Evolutionary conservation across 2,797 vertebrate genomes (phyloP).

Genomic region (Labeo calbasu): DNA sequence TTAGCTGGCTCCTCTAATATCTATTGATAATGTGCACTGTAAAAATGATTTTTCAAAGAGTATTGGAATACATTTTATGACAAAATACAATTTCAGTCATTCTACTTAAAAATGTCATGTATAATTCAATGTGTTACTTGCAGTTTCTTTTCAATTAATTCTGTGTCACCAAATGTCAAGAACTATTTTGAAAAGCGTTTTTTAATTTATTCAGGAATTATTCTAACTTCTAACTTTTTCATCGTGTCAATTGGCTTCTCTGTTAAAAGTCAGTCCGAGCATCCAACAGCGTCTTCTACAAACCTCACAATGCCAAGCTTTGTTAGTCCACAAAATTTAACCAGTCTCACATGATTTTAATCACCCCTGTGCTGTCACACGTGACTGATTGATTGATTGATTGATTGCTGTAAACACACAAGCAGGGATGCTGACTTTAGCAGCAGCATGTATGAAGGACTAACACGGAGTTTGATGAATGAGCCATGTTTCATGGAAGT

Average conservation of each 20-base stretch:
- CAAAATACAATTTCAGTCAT: neutral
- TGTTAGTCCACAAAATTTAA: conserved; percentile 33
- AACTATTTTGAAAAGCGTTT: neutral
- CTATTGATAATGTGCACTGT: no score
- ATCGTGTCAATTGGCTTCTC: conserved; percentile 48
- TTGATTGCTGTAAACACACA: conserved; percentile 11
- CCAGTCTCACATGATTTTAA: conserved; percentile 62
- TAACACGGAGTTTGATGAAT: conserved; percentile 32
- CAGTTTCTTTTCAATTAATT: neutral
- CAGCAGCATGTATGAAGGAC: neutral
- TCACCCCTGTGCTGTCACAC: conserved; percentile 43
- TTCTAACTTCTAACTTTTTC: conserved; percentile 58
- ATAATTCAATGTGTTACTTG: neutral
- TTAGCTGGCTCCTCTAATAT: no score
- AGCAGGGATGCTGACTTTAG: neutral
- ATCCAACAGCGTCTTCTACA: conserved; percentile 6
- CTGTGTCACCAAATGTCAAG: neutral
- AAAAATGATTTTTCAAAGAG: no score
- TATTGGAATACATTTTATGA: no score
- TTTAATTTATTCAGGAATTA: neutral
- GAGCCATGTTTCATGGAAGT: conserved; percentile 8
- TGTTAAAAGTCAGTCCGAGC: neutral
- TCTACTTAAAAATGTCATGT: neutral
- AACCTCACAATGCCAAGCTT: conserved; percentile 72
- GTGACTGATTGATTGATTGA: no score